These are phyloP conservation scores for Meloidogyne hapla DNA, from an alignment of 1,140 invertebrate species.

Conservation along the genomic window DNA sequence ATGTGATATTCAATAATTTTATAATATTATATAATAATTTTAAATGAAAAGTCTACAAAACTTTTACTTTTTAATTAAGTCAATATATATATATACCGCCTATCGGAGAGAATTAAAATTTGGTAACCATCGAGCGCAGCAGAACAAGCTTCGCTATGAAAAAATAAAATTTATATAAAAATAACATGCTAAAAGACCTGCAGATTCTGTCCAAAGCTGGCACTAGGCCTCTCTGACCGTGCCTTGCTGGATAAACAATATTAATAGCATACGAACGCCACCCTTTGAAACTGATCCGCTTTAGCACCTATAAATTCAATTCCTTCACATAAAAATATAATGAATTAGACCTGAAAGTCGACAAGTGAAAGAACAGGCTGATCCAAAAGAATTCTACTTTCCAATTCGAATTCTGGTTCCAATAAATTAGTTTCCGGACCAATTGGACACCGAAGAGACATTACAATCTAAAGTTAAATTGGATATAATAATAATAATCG, in stretches of 20 bases:
- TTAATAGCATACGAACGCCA: slow-evolving; percentile 90
- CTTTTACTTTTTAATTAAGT: too few relatives aligned
- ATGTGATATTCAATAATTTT: too few relatives aligned
- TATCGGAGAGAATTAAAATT: slow-evolving; percentile 84
- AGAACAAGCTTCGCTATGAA: slow-evolving; percentile 75
- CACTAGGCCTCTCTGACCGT: slow-evolving; percentile 72
- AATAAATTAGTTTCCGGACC: slow-evolving; percentile 89
- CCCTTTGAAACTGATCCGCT: slow-evolving; percentile 76
- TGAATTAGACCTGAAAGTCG: slow-evolving; percentile 76
- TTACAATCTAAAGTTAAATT: slow-evolving; percentile 75
- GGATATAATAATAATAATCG: not conserved
- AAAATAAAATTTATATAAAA: not conserved
- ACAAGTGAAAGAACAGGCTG: slow-evolving; percentile 89
- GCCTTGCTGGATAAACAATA: slow-evolving; percentile 76
- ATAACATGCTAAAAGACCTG: slow-evolving; percentile 32
- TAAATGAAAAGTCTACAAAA: too few relatives aligned
- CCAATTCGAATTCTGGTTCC: slow-evolving; percentile 82
- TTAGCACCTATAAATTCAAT: slow-evolving; percentile 50
- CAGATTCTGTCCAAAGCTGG: slow-evolving; percentile 79
- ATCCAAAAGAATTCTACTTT: slow-evolving; percentile 84
- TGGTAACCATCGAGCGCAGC: slow-evolving; percentile 81
- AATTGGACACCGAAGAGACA: slow-evolving; percentile 79
- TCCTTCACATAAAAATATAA: not conserved
- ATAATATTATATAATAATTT: too few relatives aligned
- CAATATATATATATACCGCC: too few relatives aligned